These are phyloP conservation scores for Drosophila nasuta DNA, from an alignment of 1,140 invertebrate genomes.

Conservation along the genomic window DNA sequence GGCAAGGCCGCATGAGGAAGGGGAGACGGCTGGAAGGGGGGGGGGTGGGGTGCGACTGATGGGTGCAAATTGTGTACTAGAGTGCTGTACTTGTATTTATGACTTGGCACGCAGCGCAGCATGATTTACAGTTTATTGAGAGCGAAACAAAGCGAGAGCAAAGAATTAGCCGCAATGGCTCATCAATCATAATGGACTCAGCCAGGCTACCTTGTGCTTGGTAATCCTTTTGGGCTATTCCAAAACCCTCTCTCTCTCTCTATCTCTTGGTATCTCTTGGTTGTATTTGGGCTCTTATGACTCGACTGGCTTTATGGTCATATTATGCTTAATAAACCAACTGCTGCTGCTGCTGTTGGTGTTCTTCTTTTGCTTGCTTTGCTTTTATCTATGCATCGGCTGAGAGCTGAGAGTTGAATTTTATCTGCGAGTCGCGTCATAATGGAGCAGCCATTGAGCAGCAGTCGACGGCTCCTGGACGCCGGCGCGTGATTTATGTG, in stretches of 20 bases:
- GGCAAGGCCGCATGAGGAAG: neutral
- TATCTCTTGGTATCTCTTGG: neutral
- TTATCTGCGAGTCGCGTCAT: slow-evolving; percentile 80
- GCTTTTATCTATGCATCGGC: slow-evolving; percentile 73
- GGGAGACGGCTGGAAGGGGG: neutral
- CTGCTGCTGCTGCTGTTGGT: slow-evolving; percentile 33
- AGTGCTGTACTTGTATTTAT: slow-evolving; percentile 63
- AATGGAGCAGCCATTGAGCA: slow-evolving; percentile 62
- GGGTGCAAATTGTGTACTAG: slow-evolving; percentile 11
- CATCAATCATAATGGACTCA: slow-evolving; percentile 69
- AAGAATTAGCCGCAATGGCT: slow-evolving; percentile 79
- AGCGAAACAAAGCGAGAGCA: slow-evolving; percentile 77
- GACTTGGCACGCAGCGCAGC: slow-evolving; percentile 76
- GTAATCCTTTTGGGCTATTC: slow-evolving; percentile 60
- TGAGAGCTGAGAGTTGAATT: slow-evolving; percentile 36
- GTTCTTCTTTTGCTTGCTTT: slow-evolving; percentile 41
- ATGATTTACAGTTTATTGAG: slow-evolving; percentile 81
- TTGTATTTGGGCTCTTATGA: slow-evolving; percentile 55
- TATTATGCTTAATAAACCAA: slow-evolving; percentile 81
- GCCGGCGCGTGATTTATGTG: slow-evolving; percentile 77
- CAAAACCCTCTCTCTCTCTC: neutral
- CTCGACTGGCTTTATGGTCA: slow-evolving; percentile 77
- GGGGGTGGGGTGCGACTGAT: no score
- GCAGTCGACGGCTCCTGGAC: slow-evolving; percentile 66
- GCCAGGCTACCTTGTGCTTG: slow-evolving; percentile 50